Conservation (phyloP, 2,888 invertebrate species). For the Aromia moschata region DNA sequence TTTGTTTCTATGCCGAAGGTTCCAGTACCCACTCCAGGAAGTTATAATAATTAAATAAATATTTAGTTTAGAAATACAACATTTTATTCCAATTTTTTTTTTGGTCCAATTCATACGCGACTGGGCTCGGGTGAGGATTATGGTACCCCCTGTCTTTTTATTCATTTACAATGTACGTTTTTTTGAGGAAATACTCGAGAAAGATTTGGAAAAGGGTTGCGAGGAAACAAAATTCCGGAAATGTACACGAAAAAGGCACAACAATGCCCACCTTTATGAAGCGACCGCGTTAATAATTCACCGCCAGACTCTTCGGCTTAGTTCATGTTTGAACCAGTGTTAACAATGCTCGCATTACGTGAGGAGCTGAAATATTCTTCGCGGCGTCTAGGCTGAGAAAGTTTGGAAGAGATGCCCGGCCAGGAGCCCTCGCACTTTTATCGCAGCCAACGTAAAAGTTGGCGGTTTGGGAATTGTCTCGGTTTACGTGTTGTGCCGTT, state of each 20-base stretch:
- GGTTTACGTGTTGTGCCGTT: conserved; percentile 48
- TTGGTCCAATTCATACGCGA: too few relatives aligned
- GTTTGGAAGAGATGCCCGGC: conserved; percentile 15
- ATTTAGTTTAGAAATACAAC: too few relatives aligned
- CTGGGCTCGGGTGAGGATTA: too few relatives aligned
- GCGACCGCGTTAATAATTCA: conserved; percentile 28
- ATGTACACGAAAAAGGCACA: background rate
- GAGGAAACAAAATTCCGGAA: background rate
- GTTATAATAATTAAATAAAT: too few relatives aligned
- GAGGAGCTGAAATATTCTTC: conserved; percentile 44
- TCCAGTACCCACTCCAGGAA: too few relatives aligned
- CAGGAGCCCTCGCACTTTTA: conserved; percentile 37
- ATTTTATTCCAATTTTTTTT: too few relatives aligned
- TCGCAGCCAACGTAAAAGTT: conserved; percentile 38
- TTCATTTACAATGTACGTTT: too few relatives aligned
- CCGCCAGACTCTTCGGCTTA: conserved; percentile 19
- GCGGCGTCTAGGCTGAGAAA: conserved; percentile 37
- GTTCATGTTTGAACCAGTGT: conserved; percentile 35
- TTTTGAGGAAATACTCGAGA: too few relatives aligned
- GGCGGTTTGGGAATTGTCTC: conserved; percentile 45
- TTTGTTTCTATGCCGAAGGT: too few relatives aligned
- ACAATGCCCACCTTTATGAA: conserved; percentile 8
- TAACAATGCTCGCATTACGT: conserved; percentile 38
- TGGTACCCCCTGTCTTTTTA: too few relatives aligned
- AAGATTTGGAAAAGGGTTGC: background rate